These are phyloP conservation scores for Leiothrix lutea DNA, from an alignment of 2,113 vertebrate genomes.

Conservation along the genomic window DNA sequence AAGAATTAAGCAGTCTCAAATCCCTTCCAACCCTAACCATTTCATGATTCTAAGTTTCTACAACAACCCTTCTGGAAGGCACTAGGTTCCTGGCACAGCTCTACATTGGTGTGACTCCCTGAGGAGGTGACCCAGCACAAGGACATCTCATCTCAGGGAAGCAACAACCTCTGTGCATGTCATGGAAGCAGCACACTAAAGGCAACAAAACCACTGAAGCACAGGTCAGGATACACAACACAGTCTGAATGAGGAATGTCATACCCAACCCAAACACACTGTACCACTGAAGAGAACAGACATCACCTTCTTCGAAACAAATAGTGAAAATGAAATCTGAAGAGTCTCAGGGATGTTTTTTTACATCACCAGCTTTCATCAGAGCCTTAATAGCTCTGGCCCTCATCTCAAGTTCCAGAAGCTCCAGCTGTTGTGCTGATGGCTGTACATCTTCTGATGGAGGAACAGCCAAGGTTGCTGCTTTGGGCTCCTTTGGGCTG, in stretches of 20 bases:
- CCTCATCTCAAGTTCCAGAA: slow-evolving; percentile 96
- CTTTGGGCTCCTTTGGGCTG: slow-evolving; percentile 55
- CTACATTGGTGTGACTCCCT: not conserved
- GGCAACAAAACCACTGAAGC: slow-evolving; percentile 1
- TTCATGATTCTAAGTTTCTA: not conserved
- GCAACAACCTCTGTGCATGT: not conserved
- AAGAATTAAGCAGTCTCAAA: not conserved
- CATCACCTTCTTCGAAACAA: slow-evolving; percentile 26
- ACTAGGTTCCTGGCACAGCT: not conserved
- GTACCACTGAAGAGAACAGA: slow-evolving; percentile 43
- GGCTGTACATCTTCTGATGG: slow-evolving; percentile 76
- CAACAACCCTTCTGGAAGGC: not conserved
- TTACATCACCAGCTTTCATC: slow-evolving; percentile 92
- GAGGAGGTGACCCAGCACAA: not conserved
- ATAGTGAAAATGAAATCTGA: slow-evolving; percentile 6
- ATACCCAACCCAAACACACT: slow-evolving; percentile 30
- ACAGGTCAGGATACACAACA: not conserved
- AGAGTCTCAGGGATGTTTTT: slow-evolving; percentile 68
- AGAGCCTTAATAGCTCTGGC: slow-evolving; percentile 95
- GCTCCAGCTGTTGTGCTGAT: slow-evolving; percentile 92
- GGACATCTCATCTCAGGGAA: not conserved
- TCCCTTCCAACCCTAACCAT: not conserved
- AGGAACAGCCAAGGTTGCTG: slow-evolving; percentile 32
- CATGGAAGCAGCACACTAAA: not conserved
- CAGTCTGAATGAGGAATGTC: slow-evolving; percentile 44